Evolutionary conservation across 2,113 vertebrate genomes (phyloP).

Genomic region (Suncus etruscus): DNA sequence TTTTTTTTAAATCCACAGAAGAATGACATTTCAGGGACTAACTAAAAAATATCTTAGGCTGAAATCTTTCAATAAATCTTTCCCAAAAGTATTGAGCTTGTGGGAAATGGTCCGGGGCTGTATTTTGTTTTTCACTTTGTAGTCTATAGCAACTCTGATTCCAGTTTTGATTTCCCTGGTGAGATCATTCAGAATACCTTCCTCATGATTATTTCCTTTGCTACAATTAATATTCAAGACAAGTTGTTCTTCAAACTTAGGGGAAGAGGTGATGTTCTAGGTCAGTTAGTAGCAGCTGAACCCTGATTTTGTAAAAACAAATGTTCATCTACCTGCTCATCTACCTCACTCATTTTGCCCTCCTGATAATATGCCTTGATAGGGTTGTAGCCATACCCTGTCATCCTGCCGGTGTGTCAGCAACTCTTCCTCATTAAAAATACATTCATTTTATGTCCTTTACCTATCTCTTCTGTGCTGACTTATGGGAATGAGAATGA

Average conservation of each 20-base stretch:
- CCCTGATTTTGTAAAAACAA: not conserved
- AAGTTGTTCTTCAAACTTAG: not conserved
- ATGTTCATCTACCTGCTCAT: not conserved
- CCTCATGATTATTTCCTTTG: constrained; percentile 56
- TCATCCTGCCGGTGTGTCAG: not conserved
- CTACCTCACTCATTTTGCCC: not conserved
- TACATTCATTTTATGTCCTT: not conserved
- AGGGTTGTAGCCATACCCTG: not conserved
- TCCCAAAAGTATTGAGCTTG: not conserved
- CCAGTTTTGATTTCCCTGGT: constrained; percentile 51
- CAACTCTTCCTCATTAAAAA: not conserved
- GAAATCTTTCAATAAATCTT: constrained; percentile 35
- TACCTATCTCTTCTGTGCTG: not conserved
- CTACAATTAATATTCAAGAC: constrained; percentile 57
- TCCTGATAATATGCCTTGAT: not conserved
- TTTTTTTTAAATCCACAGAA: constrained; percentile 40
- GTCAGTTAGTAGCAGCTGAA: not conserved
- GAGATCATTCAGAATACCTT: not conserved
- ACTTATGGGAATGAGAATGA: not conserved
- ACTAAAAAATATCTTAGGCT: constrained; percentile 44
- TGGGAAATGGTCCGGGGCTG: not conserved
- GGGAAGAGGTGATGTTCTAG: not conserved
- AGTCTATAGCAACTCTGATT: constrained; percentile 18
- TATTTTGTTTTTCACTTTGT: constrained; percentile 24
- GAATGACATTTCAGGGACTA: constrained; percentile 45